Base-by-base conservation (phyloP, 2,113 vertebrate genomes). In the Mixornis gularis region DNA sequence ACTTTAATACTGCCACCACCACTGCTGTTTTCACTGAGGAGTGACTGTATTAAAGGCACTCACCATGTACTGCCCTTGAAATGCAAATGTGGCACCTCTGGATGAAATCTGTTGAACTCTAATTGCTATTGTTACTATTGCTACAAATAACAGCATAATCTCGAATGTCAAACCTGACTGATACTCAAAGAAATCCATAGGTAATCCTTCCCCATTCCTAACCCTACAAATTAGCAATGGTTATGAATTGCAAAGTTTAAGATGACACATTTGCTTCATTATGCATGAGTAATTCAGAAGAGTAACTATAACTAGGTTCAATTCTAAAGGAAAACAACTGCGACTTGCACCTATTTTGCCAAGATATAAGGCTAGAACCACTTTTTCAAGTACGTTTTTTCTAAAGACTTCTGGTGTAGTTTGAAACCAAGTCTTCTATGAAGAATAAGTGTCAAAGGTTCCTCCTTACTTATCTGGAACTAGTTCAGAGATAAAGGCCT, bases 61-160 rank as follows among this genome's bases (percentile, higher is more conserved):
- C 97, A 93, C 93, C 19, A 38, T 41, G 49, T 51, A 44, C 74
- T 60, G 48, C 95, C 95, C 97, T 90, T 88, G 96, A 96, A 96
- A 96, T 95, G 97, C 89, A 97, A 96, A 97, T 95, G 85, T n/a
- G 94, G 95, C 80, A 88, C 97, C 97, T 96, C 95, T 78, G 94
- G 96, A 90, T 66, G 92, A 94, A 94, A 96, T 92, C 70, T 89
- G 88, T 92, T 89, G 92, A 96, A 93, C 81, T 92, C 81, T 91
- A 95, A 97, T 94, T 44, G 86, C 76, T 79, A 40, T 96, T 81
- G 94, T 85, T 62, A 95, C 79, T 88, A 48, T 17, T 76, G 53
- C 91, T 81, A 86, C 93, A 96, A 94, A 94, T 93, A 96, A 92
- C 85, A 81, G 81, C 62, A 59, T 63, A 95, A 96, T 95, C 91